Percentiles rank a stretch among this genome's conserved stretches.
Conservation (phyloP, 2,888 invertebrate species). For the Hecatera dysodea region DNA sequence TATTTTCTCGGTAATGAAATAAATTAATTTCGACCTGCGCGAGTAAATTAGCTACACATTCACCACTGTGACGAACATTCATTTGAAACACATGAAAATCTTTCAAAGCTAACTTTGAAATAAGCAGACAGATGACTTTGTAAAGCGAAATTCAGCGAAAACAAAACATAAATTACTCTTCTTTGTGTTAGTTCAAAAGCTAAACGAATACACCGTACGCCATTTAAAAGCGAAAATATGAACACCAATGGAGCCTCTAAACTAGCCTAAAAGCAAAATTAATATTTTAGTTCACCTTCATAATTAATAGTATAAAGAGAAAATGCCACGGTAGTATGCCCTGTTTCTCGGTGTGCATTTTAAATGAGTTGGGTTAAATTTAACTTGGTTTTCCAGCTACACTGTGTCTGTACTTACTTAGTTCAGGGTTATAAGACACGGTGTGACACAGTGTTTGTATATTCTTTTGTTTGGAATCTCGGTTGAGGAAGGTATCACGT, state of each 20-base stretch:
- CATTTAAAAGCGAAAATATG: constrained; percentile 31
- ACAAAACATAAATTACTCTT: constrained; percentile 37
- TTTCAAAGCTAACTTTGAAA: constrained; percentile 29
- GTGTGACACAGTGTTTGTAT: constrained; percentile 36
- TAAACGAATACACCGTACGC: constrained; percentile 37
- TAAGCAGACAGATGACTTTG: constrained; percentile 19
- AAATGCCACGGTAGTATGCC: constrained; percentile 59
- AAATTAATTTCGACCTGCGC: neutral
- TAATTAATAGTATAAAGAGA: constrained; percentile 69
- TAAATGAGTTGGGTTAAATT: constrained; percentile 62
- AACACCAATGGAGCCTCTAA: constrained; percentile 25
- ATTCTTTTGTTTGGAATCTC: constrained; percentile 38
- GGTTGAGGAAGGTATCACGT: constrained; percentile 27
- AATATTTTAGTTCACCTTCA: constrained; percentile 55
- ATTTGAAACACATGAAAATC: constrained; percentile 7
- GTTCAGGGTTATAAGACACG: neutral
- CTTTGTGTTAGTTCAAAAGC: constrained; percentile 43
- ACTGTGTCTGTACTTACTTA: neutral
- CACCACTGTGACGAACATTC: neutral
- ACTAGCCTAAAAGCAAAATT: constrained; percentile 51
- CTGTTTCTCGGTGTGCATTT: constrained; percentile 62
- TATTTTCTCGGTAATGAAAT: neutral
- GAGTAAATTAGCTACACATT: neutral
- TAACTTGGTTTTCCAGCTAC: constrained; percentile 50
- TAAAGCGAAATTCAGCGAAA: constrained; percentile 22